These are phyloP conservation scores for Pantelozetes paolii DNA, from an alignment of 2,888 invertebrate species.

Conservation along the genomic window DNA sequence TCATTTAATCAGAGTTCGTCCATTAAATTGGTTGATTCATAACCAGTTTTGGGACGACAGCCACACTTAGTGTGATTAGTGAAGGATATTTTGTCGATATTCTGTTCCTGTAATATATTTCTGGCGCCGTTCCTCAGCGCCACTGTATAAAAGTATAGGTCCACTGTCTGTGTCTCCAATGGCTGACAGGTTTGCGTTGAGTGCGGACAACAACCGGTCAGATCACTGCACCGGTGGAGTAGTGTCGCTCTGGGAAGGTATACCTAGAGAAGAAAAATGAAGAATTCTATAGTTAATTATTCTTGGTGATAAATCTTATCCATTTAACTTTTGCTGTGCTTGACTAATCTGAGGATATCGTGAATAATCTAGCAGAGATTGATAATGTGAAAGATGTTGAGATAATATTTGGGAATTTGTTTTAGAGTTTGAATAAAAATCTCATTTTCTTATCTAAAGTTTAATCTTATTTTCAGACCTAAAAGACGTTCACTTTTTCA, in stretches of 20 bases:
- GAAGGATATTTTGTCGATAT: conserved; percentile 47
- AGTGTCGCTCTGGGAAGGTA: conserved; percentile 81
- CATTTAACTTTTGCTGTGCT: too few relatives aligned
- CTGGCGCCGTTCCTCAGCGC: conserved; percentile 8
- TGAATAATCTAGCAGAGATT: too few relatives aligned
- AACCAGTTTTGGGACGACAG: conserved; percentile 40
- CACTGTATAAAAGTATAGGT: conserved; percentile 46
- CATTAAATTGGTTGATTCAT: neutral
- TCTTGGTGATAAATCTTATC: too few relatives aligned
- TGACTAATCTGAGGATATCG: too few relatives aligned
- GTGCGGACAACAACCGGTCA: conserved; percentile 77
- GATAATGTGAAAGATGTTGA: too few relatives aligned
- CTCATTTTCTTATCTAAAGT: too few relatives aligned
- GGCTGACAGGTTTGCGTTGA: conserved; percentile 71
- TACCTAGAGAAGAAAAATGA: neutral
- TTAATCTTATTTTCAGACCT: too few relatives aligned
- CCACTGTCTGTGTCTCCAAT: conserved; percentile 44
- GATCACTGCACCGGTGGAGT: conserved; percentile 77
- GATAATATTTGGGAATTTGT: too few relatives aligned
- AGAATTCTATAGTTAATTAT: neutral
- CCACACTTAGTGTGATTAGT: conserved; percentile 48
- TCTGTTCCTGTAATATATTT: conserved; percentile 36
- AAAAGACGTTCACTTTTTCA: too few relatives aligned
- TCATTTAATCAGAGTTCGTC: neutral
- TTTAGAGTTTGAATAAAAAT: too few relatives aligned